These are phyloP conservation scores for Sebastes trivittatus DNA, from an alignment of 2,797 vertebrate species.

Conservation along the genomic window DNA sequence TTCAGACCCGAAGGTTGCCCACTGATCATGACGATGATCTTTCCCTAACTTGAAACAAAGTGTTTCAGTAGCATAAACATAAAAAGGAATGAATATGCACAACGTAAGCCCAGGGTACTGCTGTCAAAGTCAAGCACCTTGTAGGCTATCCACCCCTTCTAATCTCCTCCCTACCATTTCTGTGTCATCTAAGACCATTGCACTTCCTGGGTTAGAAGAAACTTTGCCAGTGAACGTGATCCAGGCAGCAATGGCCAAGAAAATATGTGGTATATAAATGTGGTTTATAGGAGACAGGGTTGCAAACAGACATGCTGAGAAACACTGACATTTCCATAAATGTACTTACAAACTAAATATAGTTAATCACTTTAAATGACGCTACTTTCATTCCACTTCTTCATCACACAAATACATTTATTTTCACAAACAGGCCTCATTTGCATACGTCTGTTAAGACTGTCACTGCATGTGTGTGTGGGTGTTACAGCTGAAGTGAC, in stretches of 20 bases:
- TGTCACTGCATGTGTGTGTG: background rate
- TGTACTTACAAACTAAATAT: background rate
- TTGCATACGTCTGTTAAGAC: background rate
- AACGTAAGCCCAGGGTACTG: no score
- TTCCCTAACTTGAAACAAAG: no score
- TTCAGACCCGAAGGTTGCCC: no score
- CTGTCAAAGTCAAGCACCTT: no score
- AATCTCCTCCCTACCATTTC: no score
- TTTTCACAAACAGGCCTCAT: constrained; percentile 4
- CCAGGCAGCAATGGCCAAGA: background rate
- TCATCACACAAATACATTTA: background rate
- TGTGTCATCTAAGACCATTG: no score
- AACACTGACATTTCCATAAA: background rate
- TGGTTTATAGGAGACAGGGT: no score
- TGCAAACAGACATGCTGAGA: background rate
- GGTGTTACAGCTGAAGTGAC: background rate
- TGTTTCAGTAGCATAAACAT: no score
- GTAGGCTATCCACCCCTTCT: no score
- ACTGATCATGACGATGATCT: no score
- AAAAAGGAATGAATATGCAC: no score
- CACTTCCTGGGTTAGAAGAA: no score
- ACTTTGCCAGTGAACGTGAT: background rate
- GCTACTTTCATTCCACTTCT: background rate
- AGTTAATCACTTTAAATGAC: background rate
- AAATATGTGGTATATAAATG: background rate